Conservation (phyloP, 1,140 invertebrate genomes). For the Melipona quadrifasciata region DNA sequence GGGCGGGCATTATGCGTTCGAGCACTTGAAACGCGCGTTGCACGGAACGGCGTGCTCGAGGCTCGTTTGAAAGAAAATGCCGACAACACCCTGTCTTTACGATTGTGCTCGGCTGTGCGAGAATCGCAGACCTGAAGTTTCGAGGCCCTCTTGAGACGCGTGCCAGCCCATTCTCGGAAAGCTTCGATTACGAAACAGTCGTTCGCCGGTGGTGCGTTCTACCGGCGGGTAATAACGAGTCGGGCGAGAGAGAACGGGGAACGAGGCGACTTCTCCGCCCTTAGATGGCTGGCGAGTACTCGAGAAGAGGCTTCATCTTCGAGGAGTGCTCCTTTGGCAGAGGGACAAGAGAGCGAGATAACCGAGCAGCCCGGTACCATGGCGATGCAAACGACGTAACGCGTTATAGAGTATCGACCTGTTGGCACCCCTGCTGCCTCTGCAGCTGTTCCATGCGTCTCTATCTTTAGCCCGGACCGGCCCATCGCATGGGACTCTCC, state of each 20-base stretch:
- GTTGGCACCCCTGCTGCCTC: slow-evolving; percentile 72
- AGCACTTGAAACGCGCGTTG: neutral
- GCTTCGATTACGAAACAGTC: neutral
- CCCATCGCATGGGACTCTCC: slow-evolving; percentile 41
- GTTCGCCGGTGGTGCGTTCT: neutral
- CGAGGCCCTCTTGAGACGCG: neutral
- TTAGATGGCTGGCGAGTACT: slow-evolving; percentile 2
- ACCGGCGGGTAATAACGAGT: neutral
- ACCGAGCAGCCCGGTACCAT: slow-evolving; percentile 35
- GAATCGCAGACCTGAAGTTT: neutral
- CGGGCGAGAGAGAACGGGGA: too few species aligned
- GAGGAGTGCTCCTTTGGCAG: slow-evolving; percentile 43
- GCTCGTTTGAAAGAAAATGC: neutral
- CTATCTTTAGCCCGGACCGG: slow-evolving; percentile 74
- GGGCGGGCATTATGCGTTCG: neutral
- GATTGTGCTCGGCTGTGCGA: neutral
- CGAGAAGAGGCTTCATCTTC: slow-evolving; percentile 44
- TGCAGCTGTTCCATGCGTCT: slow-evolving; percentile 70
- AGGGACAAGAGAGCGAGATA: slow-evolving; percentile 44
- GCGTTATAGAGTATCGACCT: slow-evolving; percentile 75
- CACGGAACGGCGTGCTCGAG: neutral
- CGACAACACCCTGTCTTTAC: neutral
- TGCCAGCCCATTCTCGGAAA: neutral
- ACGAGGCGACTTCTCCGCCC: slow-evolving; percentile 7
- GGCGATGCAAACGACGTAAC: slow-evolving; percentile 54